These are phyloP conservation scores for Eueremaeus valkanovi DNA, from an alignment of 2,888 invertebrate genomes.

Conservation along the genomic window DNA sequence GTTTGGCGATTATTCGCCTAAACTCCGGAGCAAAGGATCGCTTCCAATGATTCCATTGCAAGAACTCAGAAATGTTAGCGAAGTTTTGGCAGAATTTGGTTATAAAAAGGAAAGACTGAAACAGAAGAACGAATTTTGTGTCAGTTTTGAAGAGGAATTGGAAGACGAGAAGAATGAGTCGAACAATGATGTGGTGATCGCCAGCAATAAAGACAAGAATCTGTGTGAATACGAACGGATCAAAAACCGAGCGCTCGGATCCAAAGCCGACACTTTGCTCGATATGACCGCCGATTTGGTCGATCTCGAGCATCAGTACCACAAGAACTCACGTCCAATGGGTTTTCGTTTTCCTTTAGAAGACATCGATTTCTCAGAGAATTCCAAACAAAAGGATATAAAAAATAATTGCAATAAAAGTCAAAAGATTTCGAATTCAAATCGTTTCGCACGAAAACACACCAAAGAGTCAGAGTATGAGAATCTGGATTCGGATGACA, in stretches of 20 bases:
- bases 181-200: background rate
- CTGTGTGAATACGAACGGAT: background rate
- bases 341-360: slow-evolving; percentile 33
- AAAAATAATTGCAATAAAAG: slow-evolving; percentile 1
- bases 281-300: slow-evolving; percentile 9
- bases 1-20: background rate
- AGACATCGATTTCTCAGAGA: slow-evolving; percentile 25
- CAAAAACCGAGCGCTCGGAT: background rate
- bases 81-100: slow-evolving; percentile 48
- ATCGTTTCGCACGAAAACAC: slow-evolving; percentile 12
- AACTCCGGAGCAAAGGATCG: slow-evolving; percentile 31
- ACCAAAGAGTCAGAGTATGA: slow-evolving; percentile 50
- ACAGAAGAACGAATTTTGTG: background rate
- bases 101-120: slow-evolving; percentile 23
- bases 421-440: slow-evolving; percentile 9
- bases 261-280: slow-evolving; percentile 13
- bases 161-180: slow-evolving; percentile 24
- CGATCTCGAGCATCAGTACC: slow-evolving; percentile 6
- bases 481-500: slow-evolving; percentile 51
- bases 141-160: slow-evolving; percentile 26
- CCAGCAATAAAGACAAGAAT: slow-evolving; percentile 17
- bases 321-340: background rate
- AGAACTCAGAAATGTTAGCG: slow-evolving; percentile 50
- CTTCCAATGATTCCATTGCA: slow-evolving; percentile 46
- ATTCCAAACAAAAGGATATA: background rate